phyloP scores from a whole-genome alignment of 2,113 vertebrate genomes.

The Mormyrus iriodes region DNA sequence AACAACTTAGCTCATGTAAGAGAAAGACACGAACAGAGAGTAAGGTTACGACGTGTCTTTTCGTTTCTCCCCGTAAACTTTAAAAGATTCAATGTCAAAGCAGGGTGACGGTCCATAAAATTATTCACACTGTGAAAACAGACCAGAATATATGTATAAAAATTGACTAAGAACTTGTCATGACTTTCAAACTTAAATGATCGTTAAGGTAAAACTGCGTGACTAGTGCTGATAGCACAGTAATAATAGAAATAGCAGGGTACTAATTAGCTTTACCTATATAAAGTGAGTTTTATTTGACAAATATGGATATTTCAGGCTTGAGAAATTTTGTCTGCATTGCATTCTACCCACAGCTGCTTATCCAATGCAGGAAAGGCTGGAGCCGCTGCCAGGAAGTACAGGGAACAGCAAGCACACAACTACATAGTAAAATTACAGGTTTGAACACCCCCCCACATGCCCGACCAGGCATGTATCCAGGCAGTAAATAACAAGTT shows the following conservation, averaged over 20 bases:
- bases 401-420: background rate
- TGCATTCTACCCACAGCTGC: background rate
- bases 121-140: constrained; percentile 8
- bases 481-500: background rate
- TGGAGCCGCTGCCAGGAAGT: background rate
- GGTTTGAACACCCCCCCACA: background rate
- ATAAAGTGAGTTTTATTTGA: background rate
- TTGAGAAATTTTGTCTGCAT: background rate
- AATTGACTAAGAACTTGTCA: background rate
- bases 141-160: constrained; percentile 2
- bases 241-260: background rate
- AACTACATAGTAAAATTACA: background rate
- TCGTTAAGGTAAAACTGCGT: background rate
- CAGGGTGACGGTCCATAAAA: background rate
- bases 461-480: background rate
- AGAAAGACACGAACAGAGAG: background rate
- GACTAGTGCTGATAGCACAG: background rate
- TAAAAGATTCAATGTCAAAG: background rate
- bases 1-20: background rate
- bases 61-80: background rate
- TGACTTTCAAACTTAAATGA: background rate
- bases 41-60: background rate
- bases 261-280: background rate
- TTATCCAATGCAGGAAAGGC: background rate
- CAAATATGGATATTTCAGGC: background rate